Percentiles rank a stretch among this genome's conserved stretches.
Evolutionary conservation across 1,140 invertebrate genomes (phyloP).

Genomic region (Cotesia glomerata): DNA sequence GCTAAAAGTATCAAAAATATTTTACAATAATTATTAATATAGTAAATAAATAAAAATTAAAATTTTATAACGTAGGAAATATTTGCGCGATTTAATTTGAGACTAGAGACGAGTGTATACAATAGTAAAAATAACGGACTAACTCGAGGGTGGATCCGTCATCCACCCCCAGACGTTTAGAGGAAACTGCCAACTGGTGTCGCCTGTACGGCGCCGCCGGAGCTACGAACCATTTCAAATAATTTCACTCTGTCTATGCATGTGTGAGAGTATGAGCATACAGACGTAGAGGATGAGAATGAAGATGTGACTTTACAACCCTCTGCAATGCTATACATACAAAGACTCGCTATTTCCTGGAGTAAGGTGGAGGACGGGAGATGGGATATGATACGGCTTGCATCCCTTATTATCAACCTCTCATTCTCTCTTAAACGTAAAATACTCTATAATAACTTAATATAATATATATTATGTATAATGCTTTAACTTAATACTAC

Average conservation of each 20-base stretch:
- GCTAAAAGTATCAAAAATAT: no score
- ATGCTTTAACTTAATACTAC: not conserved
- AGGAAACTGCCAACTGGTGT: constrained; percentile 45
- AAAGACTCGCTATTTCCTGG: no score
- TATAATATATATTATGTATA: no score
- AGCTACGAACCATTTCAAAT: constrained; percentile 27
- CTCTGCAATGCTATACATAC: not conserved
- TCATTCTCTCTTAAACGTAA: no score
- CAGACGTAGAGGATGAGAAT: not conserved
- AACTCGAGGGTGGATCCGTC: constrained; percentile 25
- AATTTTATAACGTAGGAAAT: not conserved
- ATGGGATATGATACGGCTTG: no score
- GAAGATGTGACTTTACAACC: constrained; percentile 11
- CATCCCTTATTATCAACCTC: no score
- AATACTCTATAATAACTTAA: no score
- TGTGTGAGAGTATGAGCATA: not conserved
- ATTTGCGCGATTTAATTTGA: not conserved
- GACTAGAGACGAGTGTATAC: constrained; percentile 7
- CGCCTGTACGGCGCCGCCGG: constrained; percentile 45
- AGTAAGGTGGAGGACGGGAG: no score
- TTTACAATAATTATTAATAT: not conserved
- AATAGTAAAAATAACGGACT: constrained; percentile 15
- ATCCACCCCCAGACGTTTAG: constrained; percentile 44
- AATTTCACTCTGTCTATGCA: not conserved
- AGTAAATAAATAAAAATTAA: not conserved